A percentile compares a stretch with the other conserved stretches of the same genome.
phyloP scores from a whole-genome alignment of 2,888 invertebrate genomes.

The Catocala fraxini region DNA sequence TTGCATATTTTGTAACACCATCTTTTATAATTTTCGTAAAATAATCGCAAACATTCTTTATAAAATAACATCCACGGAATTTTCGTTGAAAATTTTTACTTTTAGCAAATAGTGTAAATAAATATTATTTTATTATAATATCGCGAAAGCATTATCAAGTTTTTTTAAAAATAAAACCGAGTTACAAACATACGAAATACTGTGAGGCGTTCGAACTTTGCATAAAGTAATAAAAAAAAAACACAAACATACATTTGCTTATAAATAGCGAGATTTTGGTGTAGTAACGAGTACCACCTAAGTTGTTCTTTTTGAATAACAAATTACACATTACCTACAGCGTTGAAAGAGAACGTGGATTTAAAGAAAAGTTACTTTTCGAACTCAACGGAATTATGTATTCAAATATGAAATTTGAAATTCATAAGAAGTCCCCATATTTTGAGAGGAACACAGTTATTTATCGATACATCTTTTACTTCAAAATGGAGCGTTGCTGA shows the following conservation, averaged over 20 bases:
- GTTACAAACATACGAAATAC: neutral
- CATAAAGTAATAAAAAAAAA: constrained; percentile 23
- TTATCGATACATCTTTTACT: constrained; percentile 53
- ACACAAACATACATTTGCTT: constrained; percentile 34
- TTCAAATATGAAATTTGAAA: constrained; percentile 69
- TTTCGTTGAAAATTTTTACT: too few relatives aligned
- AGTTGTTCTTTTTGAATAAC: constrained; percentile 49
- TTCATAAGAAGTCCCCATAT: constrained; percentile 65
- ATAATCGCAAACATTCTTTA: too few relatives aligned
- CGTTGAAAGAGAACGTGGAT: constrained; percentile 52
- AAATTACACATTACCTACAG: constrained; percentile 54
- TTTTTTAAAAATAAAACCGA: neutral
- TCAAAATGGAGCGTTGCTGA: constrained; percentile 19
- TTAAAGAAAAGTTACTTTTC: constrained; percentile 65
- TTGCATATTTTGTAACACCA: too few relatives aligned
- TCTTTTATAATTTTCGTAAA: too few relatives aligned
- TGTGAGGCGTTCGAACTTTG: constrained; percentile 2
- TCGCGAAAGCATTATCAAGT: too few relatives aligned
- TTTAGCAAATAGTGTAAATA: too few relatives aligned
- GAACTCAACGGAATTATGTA: constrained; percentile 66
- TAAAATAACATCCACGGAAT: too few relatives aligned
- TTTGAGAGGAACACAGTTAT: constrained; percentile 57
- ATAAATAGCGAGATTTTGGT: constrained; percentile 42
- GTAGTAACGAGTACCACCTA: constrained; percentile 36
- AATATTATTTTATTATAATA: too few relatives aligned